Percentiles rank a stretch among this genome's conserved stretches.
Evolutionary conservation across 2,888 invertebrate genomes (phyloP).

Genomic region (Eledona agricola): DNA sequence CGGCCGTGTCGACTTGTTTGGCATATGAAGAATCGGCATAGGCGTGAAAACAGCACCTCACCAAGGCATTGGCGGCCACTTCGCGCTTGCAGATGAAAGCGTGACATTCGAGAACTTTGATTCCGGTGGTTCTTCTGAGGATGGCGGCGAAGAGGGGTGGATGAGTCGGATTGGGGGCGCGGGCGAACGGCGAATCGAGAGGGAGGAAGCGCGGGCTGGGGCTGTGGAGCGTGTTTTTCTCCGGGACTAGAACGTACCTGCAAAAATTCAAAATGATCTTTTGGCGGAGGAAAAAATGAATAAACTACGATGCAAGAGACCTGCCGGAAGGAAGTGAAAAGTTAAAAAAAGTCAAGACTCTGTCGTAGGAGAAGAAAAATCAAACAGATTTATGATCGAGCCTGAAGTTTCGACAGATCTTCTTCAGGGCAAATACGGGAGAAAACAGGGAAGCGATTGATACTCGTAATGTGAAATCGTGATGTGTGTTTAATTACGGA

Average conservation of each 20-base stretch:
- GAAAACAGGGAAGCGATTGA: too few relatives aligned
- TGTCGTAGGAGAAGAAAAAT: too few relatives aligned
- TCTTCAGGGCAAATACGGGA: too few relatives aligned
- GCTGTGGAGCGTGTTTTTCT: constrained; percentile 63
- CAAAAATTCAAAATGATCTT: constrained; percentile 40
- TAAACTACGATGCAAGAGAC: too few relatives aligned
- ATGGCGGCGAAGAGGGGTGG: constrained; percentile 98
- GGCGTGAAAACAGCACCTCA: constrained; percentile 96
- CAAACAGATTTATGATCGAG: too few relatives aligned
- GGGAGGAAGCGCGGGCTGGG: constrained; percentile 90
- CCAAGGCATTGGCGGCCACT: constrained; percentile 96
- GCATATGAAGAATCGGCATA: constrained; percentile 96
- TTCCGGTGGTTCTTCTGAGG: constrained; percentile 92
- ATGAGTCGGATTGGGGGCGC: constrained; percentile 90
- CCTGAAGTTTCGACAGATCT: too few relatives aligned
- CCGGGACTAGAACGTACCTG: constrained; percentile 63
- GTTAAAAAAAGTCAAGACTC: too few relatives aligned
- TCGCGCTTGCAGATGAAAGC: constrained; percentile 97
- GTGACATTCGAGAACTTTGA: constrained; percentile 98
- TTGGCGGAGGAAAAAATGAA: constrained; percentile 6
- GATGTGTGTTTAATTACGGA: too few relatives aligned
- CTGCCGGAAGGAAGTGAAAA: too few relatives aligned
- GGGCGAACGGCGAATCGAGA: constrained; percentile 94
- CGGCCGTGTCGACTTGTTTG: constrained; percentile 76
- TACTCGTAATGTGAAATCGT: too few relatives aligned